These are phyloP conservation scores for Gallinago nigripennis DNA, from an alignment of 2,797 vertebrate species.

Conservation along the genomic window DNA sequence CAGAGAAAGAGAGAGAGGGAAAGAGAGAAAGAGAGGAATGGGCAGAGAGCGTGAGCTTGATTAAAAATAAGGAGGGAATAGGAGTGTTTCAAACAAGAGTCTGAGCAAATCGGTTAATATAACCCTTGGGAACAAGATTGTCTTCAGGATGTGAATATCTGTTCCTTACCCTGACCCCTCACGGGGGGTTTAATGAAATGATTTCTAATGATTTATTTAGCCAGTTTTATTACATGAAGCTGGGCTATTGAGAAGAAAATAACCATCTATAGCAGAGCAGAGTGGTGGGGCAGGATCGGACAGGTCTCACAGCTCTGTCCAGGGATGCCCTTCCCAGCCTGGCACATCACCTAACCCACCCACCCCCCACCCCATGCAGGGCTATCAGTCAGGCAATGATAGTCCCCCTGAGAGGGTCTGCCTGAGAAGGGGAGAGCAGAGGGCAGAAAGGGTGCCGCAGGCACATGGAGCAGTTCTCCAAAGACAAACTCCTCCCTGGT, in stretches of 20 bases:
- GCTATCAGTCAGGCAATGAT: not conserved
- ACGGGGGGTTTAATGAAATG: not conserved
- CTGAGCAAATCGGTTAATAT: not conserved
- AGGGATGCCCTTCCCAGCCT: not conserved
- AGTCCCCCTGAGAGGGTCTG: not conserved
- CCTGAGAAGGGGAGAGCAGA: no score
- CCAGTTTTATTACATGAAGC: not conserved
- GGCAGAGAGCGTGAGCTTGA: not conserved
- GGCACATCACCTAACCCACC: not conserved
- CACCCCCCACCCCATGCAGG: not conserved
- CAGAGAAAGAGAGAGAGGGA: not conserved
- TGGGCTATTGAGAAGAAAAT: not conserved
- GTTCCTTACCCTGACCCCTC: not conserved
- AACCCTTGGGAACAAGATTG: not conserved
- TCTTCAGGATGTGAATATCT: not conserved
- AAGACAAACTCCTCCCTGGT: not conserved
- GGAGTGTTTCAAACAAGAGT: not conserved
- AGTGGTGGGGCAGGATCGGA: not conserved
- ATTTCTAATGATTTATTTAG: slow-evolving; percentile 29
- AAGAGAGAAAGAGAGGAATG: not conserved
- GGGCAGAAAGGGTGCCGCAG: not conserved
- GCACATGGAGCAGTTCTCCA: not conserved
- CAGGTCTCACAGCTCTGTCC: not conserved
- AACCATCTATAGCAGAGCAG: not conserved
- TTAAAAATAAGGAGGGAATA: slow-evolving; percentile 13